Evolutionary conservation across 2,113 vertebrate genomes (phyloP).

Genomic region (Guaruba guarouba): DNA sequence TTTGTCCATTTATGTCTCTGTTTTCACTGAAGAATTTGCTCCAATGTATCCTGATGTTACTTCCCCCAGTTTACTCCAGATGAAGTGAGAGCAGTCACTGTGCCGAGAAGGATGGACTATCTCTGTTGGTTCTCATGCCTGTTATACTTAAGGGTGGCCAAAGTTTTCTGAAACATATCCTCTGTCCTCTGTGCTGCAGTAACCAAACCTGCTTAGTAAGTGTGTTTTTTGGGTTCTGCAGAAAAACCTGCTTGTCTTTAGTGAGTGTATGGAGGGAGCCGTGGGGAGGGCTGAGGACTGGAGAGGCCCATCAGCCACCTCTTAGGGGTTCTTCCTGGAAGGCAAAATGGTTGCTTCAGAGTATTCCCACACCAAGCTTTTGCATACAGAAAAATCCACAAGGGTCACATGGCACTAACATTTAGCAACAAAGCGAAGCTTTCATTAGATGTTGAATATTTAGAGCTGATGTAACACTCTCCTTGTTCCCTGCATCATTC

Average conservation of each 20-base stretch:
- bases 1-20: neutral
- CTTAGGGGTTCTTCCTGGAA: neutral
- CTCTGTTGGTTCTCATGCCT: neutral
- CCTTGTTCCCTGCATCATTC: neutral
- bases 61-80: neutral
- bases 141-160: neutral
- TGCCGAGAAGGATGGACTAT: rapidly evolving
- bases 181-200: neutral
- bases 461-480: neutral
- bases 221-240: neutral
- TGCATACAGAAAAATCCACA: neutral
- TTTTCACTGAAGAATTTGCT: neutral
- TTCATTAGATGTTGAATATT: neutral
- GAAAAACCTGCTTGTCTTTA: neutral
- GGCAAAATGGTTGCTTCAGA: neutral
- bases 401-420: neutral
- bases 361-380: neutral
- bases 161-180: neutral
- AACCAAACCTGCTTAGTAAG: neutral
- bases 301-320: neutral
- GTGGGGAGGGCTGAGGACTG: neutral
- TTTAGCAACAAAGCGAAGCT: neutral
- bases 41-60: neutral
- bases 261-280: neutral
- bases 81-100: rapidly evolving